These are phyloP conservation scores for Danio albolineatus DNA, from an alignment of 2,797 vertebrate genomes.

Conservation along the genomic window DNA sequence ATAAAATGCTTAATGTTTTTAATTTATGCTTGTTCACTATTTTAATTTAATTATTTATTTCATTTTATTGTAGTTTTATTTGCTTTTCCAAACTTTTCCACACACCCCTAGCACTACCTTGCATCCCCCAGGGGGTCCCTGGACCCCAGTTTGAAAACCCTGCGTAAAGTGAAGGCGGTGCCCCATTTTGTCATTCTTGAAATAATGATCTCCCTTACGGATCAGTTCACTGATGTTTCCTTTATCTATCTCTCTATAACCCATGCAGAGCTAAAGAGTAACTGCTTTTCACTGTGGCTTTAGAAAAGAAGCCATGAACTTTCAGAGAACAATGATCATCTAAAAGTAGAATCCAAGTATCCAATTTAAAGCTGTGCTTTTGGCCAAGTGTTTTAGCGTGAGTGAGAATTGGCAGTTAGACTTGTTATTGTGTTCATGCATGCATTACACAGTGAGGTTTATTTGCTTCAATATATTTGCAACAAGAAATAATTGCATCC, in stretches of 20 bases:
- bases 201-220: slow-evolving; percentile 53
- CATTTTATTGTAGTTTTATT: no score
- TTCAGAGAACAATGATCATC: slow-evolving; percentile 40
- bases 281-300: slow-evolving; percentile 35
- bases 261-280: slow-evolving; percentile 32
- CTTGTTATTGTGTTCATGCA: slow-evolving; percentile 15
- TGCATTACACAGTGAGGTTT: not conserved
- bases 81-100: no score
- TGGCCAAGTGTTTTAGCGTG: slow-evolving; percentile 5
- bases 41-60: no score
- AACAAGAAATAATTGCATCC: not conserved
- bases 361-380: not conserved
- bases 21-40: no score
- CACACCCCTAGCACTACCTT: no score
- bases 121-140: no score
- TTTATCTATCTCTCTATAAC: slow-evolving; percentile 42
- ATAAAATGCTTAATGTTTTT: no score
- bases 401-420: not conserved
- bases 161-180: not conserved
- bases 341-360: slow-evolving; percentile 17
- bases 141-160: no score
- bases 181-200: slow-evolving; percentile 44
- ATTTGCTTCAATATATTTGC: not conserved
- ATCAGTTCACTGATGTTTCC: slow-evolving; percentile 56
- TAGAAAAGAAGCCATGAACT: slow-evolving; percentile 37